Evolutionary conservation across 2,797 vertebrate genomes (phyloP), one percentile per base, ranked within the genome.

Genomic region (Acridotheres tristis): DNA sequence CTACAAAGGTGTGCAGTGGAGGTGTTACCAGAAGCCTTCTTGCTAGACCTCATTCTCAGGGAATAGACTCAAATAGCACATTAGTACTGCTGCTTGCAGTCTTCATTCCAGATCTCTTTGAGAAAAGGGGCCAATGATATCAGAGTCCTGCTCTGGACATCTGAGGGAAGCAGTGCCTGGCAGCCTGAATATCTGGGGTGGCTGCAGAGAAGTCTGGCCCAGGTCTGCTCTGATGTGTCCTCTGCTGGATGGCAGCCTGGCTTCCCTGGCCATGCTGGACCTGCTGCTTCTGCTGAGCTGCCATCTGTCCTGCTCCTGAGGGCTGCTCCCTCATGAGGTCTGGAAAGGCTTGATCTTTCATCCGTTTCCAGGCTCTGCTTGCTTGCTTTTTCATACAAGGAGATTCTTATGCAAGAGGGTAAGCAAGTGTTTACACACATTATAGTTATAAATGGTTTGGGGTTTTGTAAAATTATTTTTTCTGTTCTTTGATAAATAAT

Each of bases 201-300:
- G 13, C 38, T 6, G 4, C 0, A 1, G 54, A 57, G 32, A 45
- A 51, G 43, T 21, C 47, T 54, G 14, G 11, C 1, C 1, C 19
- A n/a, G 30, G 8, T 55, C 13, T 54, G 8, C 58, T 91, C 55
- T 26, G 34, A n/a, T 53, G 16, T 2, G 1, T 63, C 17, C 40
- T 76, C n/a, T 25, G 26, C 53, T 54, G 77, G 38, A 11, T 16
- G 36, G 16, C 47, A 81, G 0, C 42, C 32, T 59, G 82, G 65
- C 29, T 55, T 42, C 34, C n/a, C 34, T 61, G 6, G 13, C 23
- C 3, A 1, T 53, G 36, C 45, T 38, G 34, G 19, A 59, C 23
- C 38, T 67, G 20, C 55, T 73, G 27, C n/a, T 81, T 62, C 79
- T 93, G 69, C 66, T 68, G 80, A 53, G 54, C 58, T 93, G 36